Conservation (phyloP, 2,113 vertebrate genomes). For the Zosterops borbonicus region DNA sequence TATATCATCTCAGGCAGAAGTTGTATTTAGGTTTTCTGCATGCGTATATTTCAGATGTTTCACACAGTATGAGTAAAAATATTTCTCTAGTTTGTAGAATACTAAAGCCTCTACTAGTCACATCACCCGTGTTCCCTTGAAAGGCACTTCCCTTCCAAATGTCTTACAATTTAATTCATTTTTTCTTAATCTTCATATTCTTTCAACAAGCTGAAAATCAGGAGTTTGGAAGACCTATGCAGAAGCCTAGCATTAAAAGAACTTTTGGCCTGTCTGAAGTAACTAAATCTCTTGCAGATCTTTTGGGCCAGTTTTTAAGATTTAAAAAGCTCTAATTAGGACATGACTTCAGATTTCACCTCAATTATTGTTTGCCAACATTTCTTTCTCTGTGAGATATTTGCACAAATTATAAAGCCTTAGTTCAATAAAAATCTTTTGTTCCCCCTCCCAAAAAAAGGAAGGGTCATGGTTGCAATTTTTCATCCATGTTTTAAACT, state of each 20-base stretch:
- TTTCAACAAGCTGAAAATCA: not conserved
- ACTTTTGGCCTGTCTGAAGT: not conserved
- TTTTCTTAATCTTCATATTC: not conserved
- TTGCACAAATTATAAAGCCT: slow-evolving; percentile 46
- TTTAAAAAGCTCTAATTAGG: slow-evolving; percentile 2
- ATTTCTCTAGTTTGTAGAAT: not conserved
- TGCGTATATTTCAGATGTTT: not conserved
- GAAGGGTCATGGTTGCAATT: slow-evolving; percentile 58
- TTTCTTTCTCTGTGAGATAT: slow-evolving; percentile 26
- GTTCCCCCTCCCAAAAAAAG: not conserved
- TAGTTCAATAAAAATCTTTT: slow-evolving; percentile 9
- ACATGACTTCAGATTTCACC: slow-evolving; percentile 22
- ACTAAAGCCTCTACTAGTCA: not conserved
- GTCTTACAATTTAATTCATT: not conserved
- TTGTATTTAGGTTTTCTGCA: not conserved
- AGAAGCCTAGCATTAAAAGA: not conserved
- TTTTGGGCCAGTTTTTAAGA: not conserved
- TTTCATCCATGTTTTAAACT: slow-evolving; percentile 59
- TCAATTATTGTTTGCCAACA: slow-evolving; percentile 20
- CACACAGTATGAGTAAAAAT: not conserved
- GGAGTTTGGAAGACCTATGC: not conserved
- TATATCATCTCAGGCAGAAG: not conserved
- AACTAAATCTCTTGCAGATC: not conserved
- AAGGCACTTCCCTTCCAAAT: not conserved
- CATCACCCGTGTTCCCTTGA: not conserved